These are phyloP conservation scores for Periplaneta americana DNA, from an alignment of 1,140 invertebrate species.

Conservation along the genomic window DNA sequence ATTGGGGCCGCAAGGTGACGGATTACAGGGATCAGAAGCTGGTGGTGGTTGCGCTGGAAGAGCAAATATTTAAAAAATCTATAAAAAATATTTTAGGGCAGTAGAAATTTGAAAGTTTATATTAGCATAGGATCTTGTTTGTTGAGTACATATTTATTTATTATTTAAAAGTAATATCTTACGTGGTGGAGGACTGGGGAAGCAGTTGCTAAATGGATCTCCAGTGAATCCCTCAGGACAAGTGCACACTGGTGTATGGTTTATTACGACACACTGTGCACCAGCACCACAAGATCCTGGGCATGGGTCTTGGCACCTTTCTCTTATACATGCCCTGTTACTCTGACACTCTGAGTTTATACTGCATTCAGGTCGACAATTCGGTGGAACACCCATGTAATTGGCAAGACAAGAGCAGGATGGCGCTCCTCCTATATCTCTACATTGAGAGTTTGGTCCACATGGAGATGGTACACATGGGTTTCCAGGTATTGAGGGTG, in stretches of 20 bases:
- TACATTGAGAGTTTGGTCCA: slow-evolving; percentile 44
- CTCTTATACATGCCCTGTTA: slow-evolving; percentile 43
- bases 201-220: slow-evolving; percentile 39
- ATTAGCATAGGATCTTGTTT: no score
- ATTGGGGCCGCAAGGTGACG: slow-evolving; percentile 69
- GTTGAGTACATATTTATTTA: no score
- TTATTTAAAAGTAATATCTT: neutral
- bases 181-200: slow-evolving; percentile 16
- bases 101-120: no score
- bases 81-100: no score
- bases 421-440: slow-evolving; percentile 38
- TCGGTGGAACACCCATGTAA: slow-evolving; percentile 49
- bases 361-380: slow-evolving; percentile 47
- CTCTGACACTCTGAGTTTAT: slow-evolving; percentile 46
- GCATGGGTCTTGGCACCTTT: slow-evolving; percentile 48
- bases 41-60: slow-evolving; percentile 40
- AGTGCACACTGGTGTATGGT: slow-evolving; percentile 51
- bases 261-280: slow-evolving; percentile 47
- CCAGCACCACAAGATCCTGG: slow-evolving; percentile 47
- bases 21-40: slow-evolving; percentile 54
- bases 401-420: slow-evolving; percentile 46
- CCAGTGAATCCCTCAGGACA: slow-evolving; percentile 50
- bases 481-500: slow-evolving; percentile 32
- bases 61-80: slow-evolving; percentile 27
- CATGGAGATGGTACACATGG: slow-evolving; percentile 48